Percentiles rank a stretch among this genome's conserved stretches.
Conservation (phyloP, 2,888 invertebrate genomes). For the Spatulosminthurus flaviceps region DNA sequence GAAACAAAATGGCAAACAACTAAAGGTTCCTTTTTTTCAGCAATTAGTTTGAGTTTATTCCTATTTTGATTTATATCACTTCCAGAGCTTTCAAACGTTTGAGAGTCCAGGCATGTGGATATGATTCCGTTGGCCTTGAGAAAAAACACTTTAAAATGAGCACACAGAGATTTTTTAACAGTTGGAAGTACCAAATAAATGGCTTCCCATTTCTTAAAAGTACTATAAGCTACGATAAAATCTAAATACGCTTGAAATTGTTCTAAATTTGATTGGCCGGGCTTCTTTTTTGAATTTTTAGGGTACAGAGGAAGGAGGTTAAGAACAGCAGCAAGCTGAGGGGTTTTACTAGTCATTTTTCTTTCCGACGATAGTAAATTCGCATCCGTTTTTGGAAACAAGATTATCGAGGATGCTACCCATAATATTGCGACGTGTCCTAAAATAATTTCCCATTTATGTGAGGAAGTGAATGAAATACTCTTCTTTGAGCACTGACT, state of each 20-base stretch:
- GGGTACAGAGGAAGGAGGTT: slow-evolving; percentile 35
- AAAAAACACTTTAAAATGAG: slow-evolving; percentile 43
- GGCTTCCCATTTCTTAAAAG: slow-evolving; percentile 47
- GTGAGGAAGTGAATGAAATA: too few species aligned
- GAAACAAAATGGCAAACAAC: slow-evolving; percentile 31
- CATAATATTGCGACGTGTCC: too few species aligned
- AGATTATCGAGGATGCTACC: neutral
- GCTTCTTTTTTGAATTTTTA: slow-evolving; percentile 22
- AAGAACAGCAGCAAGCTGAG: slow-evolving; percentile 4
- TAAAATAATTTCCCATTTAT: too few species aligned
- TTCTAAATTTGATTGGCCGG: neutral
- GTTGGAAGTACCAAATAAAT: slow-evolving; percentile 51
- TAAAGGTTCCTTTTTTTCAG: slow-evolving; percentile 1
- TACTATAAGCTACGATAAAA: slow-evolving; percentile 52
- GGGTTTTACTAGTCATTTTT: neutral
- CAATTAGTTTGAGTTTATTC: neutral
- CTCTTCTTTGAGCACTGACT: too few species aligned
- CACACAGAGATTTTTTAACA: slow-evolving; percentile 44
- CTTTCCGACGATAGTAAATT: slow-evolving; percentile 11
- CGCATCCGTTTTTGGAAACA: neutral
- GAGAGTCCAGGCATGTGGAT: slow-evolving; percentile 26
- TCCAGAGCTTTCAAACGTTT: neutral
- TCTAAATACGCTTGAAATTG: slow-evolving; percentile 39
- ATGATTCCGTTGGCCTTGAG: slow-evolving; percentile 19
- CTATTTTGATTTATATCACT: neutral